Evolutionary conservation across 2,888 invertebrate genomes (phyloP).

Genomic region (Fabriciana adippe): DNA sequence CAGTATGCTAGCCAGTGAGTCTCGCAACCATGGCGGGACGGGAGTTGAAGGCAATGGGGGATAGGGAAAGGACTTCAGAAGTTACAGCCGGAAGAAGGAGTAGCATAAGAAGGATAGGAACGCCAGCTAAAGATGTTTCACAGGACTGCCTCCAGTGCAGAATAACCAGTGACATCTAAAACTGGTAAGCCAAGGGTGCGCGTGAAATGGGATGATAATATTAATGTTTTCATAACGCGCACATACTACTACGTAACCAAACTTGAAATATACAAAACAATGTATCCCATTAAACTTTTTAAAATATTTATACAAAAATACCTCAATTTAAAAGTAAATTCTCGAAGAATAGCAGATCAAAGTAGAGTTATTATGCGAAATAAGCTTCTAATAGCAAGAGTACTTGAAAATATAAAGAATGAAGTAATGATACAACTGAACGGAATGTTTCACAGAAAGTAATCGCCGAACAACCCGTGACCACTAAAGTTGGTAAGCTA

Average conservation of each 20-base stretch:
- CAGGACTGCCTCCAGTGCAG: slow-evolving; percentile 35
- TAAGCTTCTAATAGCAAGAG: too few species aligned
- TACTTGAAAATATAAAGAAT: too few species aligned
- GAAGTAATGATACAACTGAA: too few species aligned
- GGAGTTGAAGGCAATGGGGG: neutral
- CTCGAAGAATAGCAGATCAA: too few species aligned
- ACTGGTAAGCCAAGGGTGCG: slow-evolving; percentile 37
- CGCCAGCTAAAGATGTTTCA: slow-evolving; percentile 29
- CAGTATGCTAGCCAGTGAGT: slow-evolving; percentile 23
- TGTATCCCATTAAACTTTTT: too few species aligned
- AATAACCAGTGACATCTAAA: slow-evolving; percentile 39
- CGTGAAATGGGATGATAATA: slow-evolving; percentile 29
- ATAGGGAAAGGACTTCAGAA: neutral
- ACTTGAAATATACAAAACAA: too few species aligned
- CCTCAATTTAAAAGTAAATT: too few species aligned
- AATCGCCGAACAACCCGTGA: slow-evolving; percentile 34
- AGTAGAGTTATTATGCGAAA: too few species aligned
- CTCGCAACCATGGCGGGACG: neutral
- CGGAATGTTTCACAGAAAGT: slow-evolving; percentile 35
- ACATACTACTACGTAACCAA: too few species aligned
- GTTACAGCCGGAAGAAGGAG: neutral
- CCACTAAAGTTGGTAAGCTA: slow-evolving; percentile 39
- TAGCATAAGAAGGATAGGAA: neutral
- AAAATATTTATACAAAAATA: too few species aligned
- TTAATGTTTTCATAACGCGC: slow-evolving; percentile 30